These are phyloP conservation scores for Eulemur albifrons DNA, from an alignment of 2,797 vertebrate genomes.

Conservation along the genomic window DNA sequence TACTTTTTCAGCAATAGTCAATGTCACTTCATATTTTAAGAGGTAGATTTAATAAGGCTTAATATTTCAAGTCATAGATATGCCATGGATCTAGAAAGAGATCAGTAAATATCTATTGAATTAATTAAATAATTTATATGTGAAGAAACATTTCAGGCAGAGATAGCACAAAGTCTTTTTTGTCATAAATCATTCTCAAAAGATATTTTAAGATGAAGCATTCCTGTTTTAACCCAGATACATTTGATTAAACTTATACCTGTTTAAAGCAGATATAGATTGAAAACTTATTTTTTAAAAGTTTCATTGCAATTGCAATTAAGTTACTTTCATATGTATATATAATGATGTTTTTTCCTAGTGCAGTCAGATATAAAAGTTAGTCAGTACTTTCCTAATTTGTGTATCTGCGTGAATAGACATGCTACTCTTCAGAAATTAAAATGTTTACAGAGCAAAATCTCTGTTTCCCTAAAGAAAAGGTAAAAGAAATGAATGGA, in stretches of 20 bases:
- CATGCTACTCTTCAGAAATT: slow-evolving; percentile 48
- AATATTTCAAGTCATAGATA: neutral
- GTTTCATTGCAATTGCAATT: neutral
- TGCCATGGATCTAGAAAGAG: neutral
- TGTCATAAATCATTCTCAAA: neutral
- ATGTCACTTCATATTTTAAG: neutral
- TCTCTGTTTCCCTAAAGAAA: slow-evolving; percentile 45
- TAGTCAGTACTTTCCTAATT: neutral
- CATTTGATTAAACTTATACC: neutral
- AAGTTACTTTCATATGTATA: neutral
- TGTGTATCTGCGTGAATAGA: neutral
- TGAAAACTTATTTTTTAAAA: neutral
- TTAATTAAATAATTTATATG: slow-evolving; percentile 45
- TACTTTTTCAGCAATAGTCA: neutral
- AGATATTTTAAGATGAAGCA: neutral
- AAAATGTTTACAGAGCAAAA: slow-evolving; percentile 42
- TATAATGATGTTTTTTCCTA: neutral
- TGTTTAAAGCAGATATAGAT: slow-evolving; percentile 18
- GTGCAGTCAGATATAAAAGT: neutral
- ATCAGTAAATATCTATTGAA: neutral
- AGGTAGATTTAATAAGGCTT: neutral
- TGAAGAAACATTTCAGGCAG: neutral
- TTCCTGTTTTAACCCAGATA: neutral
- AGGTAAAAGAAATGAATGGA: slow-evolving; percentile 45
- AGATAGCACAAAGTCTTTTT: neutral